Base-by-base conservation (phyloP, 2,888 invertebrate genomes). In the Pterobdella sp. region DNA sequence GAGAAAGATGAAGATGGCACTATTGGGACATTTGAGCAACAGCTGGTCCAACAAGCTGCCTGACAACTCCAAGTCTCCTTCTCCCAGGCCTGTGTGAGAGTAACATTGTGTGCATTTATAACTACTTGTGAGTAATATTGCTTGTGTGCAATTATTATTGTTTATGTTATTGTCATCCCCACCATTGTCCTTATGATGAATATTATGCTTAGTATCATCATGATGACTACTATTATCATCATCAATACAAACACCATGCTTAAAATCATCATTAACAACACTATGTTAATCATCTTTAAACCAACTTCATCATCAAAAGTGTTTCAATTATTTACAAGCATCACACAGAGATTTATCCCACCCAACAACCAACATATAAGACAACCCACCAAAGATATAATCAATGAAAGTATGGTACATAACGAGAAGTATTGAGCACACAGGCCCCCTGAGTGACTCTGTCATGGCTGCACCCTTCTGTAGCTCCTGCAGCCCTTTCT, bases 1-100 rank as follows among this genome's bases (percentile, higher is more conserved):
- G 83, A 94, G 92, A 82, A 94, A 93, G 42, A 94, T 85, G 84
- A 94, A 93, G 89, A 94, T 91, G 0, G 93, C 92, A 65, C 95
- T 93, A 88, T 86, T 84, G 73, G 94, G 88, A 85, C 91, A 90
- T 68, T 88, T 87, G n/a, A 87, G 84, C 7, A 84, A 76, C 77
- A 85, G 81, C 3, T 82, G 82, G n/a, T 80, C 77, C 29, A 93
- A 86, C 31, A 94, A 89, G 76, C 87, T 86, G 75, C 91, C 88
- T 78, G 92, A 91, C 77, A 91, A 87, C 0, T 86, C 85, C 60
- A 92, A 84, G 83, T 95, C 91, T 0, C 92, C 92, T 79, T 91
- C 90, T 36, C 88, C 87, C 76, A 91, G 78, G 74, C 83, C 84
- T 84, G 75, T 10, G 76, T 76, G 49, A 34, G 29, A 29, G 2